A percentile compares a stretch with the other conserved stretches of the same genome.
Conservation (phyloP, 2,797 vertebrate genomes). For the Fistularia commersonii region DNA sequence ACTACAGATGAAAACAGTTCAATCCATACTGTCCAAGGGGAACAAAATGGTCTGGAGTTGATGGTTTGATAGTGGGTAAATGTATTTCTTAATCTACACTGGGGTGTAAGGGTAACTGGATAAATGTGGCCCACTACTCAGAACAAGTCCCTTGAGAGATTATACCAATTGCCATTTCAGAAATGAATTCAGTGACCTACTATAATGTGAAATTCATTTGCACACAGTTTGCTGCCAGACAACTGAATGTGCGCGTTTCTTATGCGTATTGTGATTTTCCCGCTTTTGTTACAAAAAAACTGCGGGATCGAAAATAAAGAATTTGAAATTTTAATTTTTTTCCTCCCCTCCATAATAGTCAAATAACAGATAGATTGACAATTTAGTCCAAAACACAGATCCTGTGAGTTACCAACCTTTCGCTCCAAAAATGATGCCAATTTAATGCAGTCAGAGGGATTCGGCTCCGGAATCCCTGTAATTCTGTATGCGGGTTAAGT, state of each 20-base stretch:
- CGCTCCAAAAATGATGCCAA: no score
- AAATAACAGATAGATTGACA: no score
- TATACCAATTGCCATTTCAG: constrained; percentile 84
- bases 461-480: no score
- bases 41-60: constrained; percentile 41
- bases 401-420: no score
- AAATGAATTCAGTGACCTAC: constrained; percentile 97
- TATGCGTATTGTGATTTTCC: constrained; percentile 4
- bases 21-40: constrained; percentile 25
- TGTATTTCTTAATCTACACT: constrained; percentile 76
- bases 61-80: constrained; percentile 64
- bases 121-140: constrained; percentile 72
- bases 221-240: constrained; percentile 70
- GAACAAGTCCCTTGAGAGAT: constrained; percentile 80
- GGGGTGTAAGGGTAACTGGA: constrained; percentile 69
- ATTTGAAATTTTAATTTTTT: no score
- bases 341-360: no score
- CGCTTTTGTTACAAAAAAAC: no score
- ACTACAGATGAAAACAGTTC: constrained; percentile 33
- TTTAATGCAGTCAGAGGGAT: no score
- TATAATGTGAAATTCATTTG: constrained; percentile 86
- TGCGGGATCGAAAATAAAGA: no score
- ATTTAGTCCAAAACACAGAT: no score
- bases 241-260: constrained; percentile 10
- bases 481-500: no score